Base-by-base conservation (phyloP, 1,140 invertebrate species). In the Heliconius nattereri region DNA sequence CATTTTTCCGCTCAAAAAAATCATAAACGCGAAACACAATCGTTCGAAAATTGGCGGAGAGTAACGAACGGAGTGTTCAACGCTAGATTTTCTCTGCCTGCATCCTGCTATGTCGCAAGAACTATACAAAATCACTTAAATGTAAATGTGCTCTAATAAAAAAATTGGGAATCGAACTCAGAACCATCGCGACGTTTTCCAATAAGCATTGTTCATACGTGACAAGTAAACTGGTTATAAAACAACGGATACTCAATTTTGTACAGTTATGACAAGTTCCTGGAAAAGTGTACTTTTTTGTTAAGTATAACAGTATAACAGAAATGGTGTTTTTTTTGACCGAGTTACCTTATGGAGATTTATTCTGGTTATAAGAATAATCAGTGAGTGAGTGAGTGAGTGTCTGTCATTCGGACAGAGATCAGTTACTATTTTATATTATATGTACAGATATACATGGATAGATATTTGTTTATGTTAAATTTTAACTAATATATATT, bases 251-350 rank as follows among this genome's bases (percentile, higher is more conserved):
- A 60, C 60, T 66, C 60, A 26, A 66, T 66, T 29, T 66, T 52
- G 60, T 66, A 66, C 60, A 66, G 60, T 66, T 66, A 66, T 29
- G 60, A 66, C 60, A 29, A 66, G 23, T 60, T 66, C n/a, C 60
- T 29, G 60, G 11, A 66, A 20, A 52, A 52, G 49, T 20, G 1
- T 3, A 20, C 49, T 52, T 52, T 52, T 52, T 52, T 52, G 19
- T 60, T 9, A 66, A 66, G 5, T 66, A 7, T 66, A 26, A 29
- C 60, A 16, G 13, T 9, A 66, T n/a, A n/a, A n/a, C n/a, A 66
- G 26, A 66, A 66, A 66, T 23, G 11, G 60, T 3, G 0, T 6
- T 2, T 13, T 66, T 35, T 66, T 66, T 66, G 60, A 29, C 60
- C 60, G 26, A 66, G 11, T 66, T 29, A 66, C 60, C 60, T 29